phyloP scores from a whole-genome alignment of 2,113 vertebrate genomes.

The Tylochromis polylepis region DNA sequence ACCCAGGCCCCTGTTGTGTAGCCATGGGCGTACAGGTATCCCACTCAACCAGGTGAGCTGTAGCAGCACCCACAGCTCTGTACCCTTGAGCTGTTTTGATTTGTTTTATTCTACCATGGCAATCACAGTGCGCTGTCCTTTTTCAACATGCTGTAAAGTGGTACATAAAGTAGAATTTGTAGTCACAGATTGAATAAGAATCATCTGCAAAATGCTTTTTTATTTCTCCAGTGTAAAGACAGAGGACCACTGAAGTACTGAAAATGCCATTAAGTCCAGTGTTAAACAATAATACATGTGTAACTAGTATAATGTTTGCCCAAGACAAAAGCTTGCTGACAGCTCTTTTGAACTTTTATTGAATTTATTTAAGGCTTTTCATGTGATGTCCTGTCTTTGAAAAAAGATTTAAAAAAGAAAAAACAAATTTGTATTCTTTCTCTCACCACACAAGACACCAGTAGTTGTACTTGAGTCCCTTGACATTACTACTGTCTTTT shows the following conservation, averaged over 20 bases:
- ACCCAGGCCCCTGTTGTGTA: neutral
- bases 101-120: neutral
- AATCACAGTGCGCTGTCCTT: neutral
- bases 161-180: neutral
- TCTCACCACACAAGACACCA: neutral
- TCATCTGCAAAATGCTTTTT: neutral
- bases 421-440: neutral
- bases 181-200: neutral
- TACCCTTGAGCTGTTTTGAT: neutral
- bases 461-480: neutral
- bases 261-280: slow-evolving; percentile 6
- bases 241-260: neutral
- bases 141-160: neutral
- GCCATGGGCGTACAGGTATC: neutral
- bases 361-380: neutral
- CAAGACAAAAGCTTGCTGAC: neutral
- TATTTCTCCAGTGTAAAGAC: neutral
- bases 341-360: slow-evolving; percentile 5
- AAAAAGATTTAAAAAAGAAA: neutral
- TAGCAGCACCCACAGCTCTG: neutral
- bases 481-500: neutral
- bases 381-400: neutral
- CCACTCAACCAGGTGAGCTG: neutral
- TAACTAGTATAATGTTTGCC: neutral
- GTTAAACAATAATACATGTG: slow-evolving; percentile 7